Percentiles rank a stretch among this genome's conserved stretches.
These are phyloP conservation scores for Catamblyrhynchus diadema DNA, from an alignment of 2,797 vertebrate genomes.

Conservation along the genomic window DNA sequence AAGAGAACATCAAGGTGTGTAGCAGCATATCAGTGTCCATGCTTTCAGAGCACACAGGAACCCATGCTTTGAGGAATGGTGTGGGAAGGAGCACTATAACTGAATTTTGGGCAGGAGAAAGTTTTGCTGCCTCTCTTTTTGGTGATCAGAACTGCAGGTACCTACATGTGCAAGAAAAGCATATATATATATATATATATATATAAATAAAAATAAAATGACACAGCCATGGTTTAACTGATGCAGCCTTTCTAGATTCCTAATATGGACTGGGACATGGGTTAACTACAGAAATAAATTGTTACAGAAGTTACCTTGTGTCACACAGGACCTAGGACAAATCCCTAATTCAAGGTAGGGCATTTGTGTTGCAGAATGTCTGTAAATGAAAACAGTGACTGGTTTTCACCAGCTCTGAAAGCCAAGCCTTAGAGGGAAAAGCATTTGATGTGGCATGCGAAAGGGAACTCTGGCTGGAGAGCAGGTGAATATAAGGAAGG, in stretches of 20 bases:
- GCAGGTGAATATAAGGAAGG: neutral
- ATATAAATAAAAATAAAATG: neutral
- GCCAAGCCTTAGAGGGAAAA: neutral
- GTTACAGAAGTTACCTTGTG: neutral
- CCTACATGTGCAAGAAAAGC: neutral
- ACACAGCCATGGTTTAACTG: neutral
- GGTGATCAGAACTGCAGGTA: neutral
- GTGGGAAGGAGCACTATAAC: neutral
- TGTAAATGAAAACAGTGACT: neutral
- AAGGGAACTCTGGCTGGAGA: neutral
- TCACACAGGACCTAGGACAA: neutral
- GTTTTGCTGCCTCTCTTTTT: neutral
- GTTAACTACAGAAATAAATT: neutral
- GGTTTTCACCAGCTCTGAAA: neutral
- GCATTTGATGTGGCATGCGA: neutral
- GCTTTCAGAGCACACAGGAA: neutral
- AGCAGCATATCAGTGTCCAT: fast-evolving
- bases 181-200: too few relatives aligned
- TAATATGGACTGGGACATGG: neutral
- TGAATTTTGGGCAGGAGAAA: neutral
- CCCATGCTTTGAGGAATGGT: neutral
- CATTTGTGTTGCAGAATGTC: neutral
- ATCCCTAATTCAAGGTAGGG: neutral
- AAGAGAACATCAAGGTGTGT: neutral
- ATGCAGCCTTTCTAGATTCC: neutral